phyloP scores from a whole-genome alignment of 1,140 invertebrate genomes.

The Drosophila mojavensis region DNA sequence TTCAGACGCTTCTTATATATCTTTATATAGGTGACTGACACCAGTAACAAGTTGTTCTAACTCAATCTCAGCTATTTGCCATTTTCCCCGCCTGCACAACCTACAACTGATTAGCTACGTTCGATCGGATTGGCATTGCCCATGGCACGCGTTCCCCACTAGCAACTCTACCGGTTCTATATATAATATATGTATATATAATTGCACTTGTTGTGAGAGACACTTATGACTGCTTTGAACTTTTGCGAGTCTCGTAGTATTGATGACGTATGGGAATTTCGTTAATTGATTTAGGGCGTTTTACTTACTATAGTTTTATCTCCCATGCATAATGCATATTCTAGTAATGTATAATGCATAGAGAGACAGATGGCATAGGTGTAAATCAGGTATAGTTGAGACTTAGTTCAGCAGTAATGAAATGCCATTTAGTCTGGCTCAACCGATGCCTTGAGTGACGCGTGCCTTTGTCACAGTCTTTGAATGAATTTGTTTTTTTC shows the following conservation, averaged over 20 bases:
- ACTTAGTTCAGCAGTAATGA: too few species aligned
- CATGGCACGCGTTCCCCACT: constrained; percentile 45
- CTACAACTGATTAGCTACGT: not conserved
- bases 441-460: too few species aligned
- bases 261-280: constrained; percentile 45
- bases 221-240: constrained; percentile 30
- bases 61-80: constrained; percentile 7
- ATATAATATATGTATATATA: not conserved
- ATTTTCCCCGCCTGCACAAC: not conserved
- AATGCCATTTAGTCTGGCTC: too few species aligned
- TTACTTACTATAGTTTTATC: not conserved
- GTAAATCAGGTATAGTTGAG: too few species aligned
- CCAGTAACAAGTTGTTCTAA: constrained; percentile 12
- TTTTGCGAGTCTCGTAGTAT: constrained; percentile 7
- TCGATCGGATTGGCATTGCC: constrained; percentile 40
- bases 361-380: not conserved
- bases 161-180: constrained; percentile 43
- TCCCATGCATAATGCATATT: not conserved
- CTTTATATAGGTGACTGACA: not conserved
- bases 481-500: too few species aligned
- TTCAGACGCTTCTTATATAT: constrained; percentile 49
- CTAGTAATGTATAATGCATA: too few species aligned
- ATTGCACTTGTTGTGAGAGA: too few species aligned
- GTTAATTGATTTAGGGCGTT: constrained; percentile 1
- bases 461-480: too few species aligned